Percentiles rank a stretch among this genome's conserved stretches.
These are phyloP conservation scores for Tiliacea citrago DNA, from an alignment of 2,888 invertebrate species.

Conservation along the genomic window DNA sequence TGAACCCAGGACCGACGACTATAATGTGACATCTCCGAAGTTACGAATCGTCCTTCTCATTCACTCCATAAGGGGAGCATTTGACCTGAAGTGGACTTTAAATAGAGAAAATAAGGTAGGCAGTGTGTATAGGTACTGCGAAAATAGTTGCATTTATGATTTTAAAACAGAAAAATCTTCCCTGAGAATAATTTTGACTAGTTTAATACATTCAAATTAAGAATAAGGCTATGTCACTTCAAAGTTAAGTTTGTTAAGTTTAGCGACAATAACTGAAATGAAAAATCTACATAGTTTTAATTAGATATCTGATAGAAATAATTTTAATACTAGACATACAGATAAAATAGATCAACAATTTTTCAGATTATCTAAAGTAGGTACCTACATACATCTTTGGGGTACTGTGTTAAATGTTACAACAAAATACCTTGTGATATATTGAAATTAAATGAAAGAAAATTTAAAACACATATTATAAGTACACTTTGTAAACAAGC, in stretches of 20 bases:
- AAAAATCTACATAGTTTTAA: no score
- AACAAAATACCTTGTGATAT: no score
- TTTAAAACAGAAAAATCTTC: not conserved
- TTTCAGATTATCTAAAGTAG: no score
- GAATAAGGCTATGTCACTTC: not conserved
- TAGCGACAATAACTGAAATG: conserved; percentile 1
- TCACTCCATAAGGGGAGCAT: not conserved
- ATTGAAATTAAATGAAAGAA: no score
- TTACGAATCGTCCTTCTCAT: no score
- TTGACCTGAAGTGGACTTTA: not conserved
- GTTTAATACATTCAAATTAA: not conserved
- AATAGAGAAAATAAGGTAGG: not conserved
- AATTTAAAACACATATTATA: no score
- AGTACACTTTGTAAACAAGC: no score
- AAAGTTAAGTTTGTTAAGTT: not conserved
- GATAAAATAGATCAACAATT: no score
- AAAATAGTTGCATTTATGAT: not conserved
- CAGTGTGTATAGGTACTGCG: not conserved
- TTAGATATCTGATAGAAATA: no score
- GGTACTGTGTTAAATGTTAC: no score
- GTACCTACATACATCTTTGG: no score
- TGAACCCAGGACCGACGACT: not conserved
- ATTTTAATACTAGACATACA: no score
- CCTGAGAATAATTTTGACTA: not conserved
- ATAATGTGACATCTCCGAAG: not conserved